Evolutionary conservation across 1,140 invertebrate genomes (phyloP).

Genomic region (Bradysia coprophila): DNA sequence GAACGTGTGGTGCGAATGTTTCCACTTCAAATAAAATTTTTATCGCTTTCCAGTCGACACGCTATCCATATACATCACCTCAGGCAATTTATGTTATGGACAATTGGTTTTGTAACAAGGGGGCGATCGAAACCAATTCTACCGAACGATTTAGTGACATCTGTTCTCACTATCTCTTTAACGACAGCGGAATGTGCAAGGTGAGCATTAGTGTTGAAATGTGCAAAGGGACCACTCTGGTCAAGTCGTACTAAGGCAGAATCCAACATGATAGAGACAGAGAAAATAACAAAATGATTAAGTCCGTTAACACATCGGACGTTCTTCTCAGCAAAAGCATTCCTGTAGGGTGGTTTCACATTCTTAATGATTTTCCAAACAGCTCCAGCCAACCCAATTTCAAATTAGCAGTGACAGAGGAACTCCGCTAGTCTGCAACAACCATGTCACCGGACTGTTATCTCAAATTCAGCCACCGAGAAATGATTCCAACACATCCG

Average conservation of each 20-base stretch:
- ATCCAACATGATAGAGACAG: not conserved
- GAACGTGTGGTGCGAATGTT: too few relatives aligned
- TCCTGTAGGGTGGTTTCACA: not conserved
- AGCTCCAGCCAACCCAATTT: not conserved
- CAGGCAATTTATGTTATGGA: not conserved
- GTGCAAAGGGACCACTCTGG: too few relatives aligned
- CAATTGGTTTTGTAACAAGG: not conserved
- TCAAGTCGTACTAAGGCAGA: not conserved
- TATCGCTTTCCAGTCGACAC: too few relatives aligned
- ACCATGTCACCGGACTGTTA: not conserved
- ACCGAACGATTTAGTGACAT: not conserved
- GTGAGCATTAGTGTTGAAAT: not conserved
- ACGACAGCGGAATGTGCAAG: not conserved
- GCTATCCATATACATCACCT: not conserved
- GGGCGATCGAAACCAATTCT: not conserved
- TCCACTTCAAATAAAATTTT: too few relatives aligned
- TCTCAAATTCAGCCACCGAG: not conserved
- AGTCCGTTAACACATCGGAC: not conserved
- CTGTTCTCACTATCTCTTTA: not conserved
- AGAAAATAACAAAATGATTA: not conserved
- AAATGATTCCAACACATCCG: not conserved
- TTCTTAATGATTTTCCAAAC: not conserved
- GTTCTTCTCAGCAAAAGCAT: not conserved
- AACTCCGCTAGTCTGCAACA: not conserved
- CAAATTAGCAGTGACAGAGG: not conserved